Evolutionary conservation across 2,888 invertebrate genomes (phyloP), one percentile per base, ranked within the genome.

Genomic region (Ophonus ardosiacus): DNA sequence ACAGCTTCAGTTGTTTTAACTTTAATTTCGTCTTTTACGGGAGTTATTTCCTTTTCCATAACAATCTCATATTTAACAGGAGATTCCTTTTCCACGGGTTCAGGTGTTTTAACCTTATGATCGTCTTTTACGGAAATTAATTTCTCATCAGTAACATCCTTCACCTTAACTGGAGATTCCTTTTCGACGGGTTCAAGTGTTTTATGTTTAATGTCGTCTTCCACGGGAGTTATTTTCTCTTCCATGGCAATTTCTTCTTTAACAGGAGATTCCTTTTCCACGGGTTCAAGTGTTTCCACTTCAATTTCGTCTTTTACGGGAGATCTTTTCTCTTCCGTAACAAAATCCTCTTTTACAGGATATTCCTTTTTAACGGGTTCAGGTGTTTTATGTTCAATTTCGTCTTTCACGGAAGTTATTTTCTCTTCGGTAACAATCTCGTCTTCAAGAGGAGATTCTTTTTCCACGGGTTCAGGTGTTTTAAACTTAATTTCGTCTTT

Each of bases 91-190:
- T n/a, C n/a, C n/a, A n/a, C n/a, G n/a, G n/a, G n/a, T n/a, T 71
- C 31, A 1, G 71, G 71, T 7, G 71, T 71, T 7, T 71, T 71
- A 21, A 10, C 63, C 15, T 15, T 63, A 63, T 8, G 63, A n/a
- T 63, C 63, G 81, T 38, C 79, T 65, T 43, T 59, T 38, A 71
- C 85, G 43, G 57, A 63, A 51, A 59, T 59, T 40, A 40, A 5
- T 40, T 40, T 40, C 40, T 40, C 40, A 5, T 40, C 40, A 7
- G 40, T 40, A 40, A 5, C 40, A n/a, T n/a, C n/a, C n/a, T n/a
- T n/a, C n/a, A n/a, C n/a, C n/a, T n/a, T n/a, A n/a, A n/a, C n/a
- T n/a, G n/a, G n/a, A n/a, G n/a, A n/a, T n/a, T n/a, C n/a, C n/a
- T n/a, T n/a, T n/a, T n/a, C n/a, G n/a, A n/a, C n/a, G n/a, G n/a